phyloP scores from a whole-genome alignment of 2,888 invertebrate species.

The Tetranychus piercei region DNA sequence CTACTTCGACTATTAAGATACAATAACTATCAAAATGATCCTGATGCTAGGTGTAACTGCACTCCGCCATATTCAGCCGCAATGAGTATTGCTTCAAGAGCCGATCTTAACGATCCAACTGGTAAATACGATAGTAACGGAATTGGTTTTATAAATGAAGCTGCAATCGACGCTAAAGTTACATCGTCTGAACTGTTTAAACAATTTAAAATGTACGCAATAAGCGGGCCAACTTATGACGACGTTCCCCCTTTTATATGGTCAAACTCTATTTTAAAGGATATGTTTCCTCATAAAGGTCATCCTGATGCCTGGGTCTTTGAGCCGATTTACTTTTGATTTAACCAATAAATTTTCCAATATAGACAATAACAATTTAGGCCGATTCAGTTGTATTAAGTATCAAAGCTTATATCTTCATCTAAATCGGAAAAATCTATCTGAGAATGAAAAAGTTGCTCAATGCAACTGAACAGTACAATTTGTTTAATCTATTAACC shows the following conservation, averaged over 20 bases:
- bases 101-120: slow-evolving; percentile 20
- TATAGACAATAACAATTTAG: too few species aligned
- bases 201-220: slow-evolving; percentile 18
- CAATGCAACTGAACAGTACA: too few species aligned
- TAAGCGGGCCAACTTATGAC: slow-evolving; percentile 20
- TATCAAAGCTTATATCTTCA: too few species aligned
- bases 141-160: slow-evolving; percentile 11
- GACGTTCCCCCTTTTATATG: slow-evolving; percentile 19
- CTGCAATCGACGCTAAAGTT: slow-evolving; percentile 22
- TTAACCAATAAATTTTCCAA: slow-evolving; percentile 35
- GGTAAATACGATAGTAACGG: slow-evolving; percentile 15
- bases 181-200: slow-evolving; percentile 10
- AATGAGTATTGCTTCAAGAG: slow-evolving; percentile 18
- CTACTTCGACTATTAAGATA: slow-evolving; percentile 33
- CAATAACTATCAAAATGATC: slow-evolving; percentile 29
- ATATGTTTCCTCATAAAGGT: slow-evolving; percentile 41
- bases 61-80: slow-evolving; percentile 18
- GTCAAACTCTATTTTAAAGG: slow-evolving; percentile 10
- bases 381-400: too few species aligned
- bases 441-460: too few species aligned
- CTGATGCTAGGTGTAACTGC: slow-evolving; percentile 20
- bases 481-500: too few species aligned
- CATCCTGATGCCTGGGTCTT: slow-evolving; percentile 58
- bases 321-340: slow-evolving; percentile 35
- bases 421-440: too few species aligned